phyloP scores from a whole-genome alignment of 2,113 vertebrate genomes.

The Hiodon alosoides region DNA sequence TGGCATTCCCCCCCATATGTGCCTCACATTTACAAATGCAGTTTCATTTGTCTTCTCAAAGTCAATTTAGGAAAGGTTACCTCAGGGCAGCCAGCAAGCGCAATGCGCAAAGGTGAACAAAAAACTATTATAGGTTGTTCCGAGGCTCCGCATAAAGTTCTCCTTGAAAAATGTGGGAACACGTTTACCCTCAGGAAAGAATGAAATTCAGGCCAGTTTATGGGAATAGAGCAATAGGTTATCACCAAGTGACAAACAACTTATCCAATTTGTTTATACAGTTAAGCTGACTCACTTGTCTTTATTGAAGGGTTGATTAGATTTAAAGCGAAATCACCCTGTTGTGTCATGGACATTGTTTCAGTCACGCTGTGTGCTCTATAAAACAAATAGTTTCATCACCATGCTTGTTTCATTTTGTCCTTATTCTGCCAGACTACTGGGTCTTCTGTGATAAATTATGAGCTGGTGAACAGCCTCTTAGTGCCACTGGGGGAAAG shows the following conservation, averaged over 20 bases:
- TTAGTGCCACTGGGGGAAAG: not conserved
- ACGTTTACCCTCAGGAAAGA: conserved; percentile 2
- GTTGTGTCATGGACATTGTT: not conserved
- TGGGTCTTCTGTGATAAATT: not conserved
- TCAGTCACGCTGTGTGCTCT: not conserved
- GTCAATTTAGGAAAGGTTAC: conserved; percentile 21
- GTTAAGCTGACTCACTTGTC: not conserved
- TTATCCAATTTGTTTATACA: not conserved
- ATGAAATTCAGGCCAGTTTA: too few relatives aligned
- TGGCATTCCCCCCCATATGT: not conserved
- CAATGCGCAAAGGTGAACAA: conserved; percentile 9
- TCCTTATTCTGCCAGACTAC: conserved; percentile 3
- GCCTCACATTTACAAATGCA: conserved; percentile 4
- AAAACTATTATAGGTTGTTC: conserved; percentile 19
- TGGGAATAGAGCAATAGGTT: conserved; percentile 6
- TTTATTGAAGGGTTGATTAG: not conserved
- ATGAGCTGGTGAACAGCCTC: not conserved
- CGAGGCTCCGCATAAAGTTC: not conserved
- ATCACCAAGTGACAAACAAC: not conserved
- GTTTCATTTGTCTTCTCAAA: conserved; percentile 8
- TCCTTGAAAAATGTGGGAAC: conserved; percentile 9
- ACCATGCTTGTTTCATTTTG: not conserved
- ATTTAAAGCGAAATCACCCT: too few relatives aligned
- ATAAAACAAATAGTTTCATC: not conserved
- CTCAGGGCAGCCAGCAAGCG: not conserved